phyloP scores from a whole-genome alignment of 2,888 invertebrate species.

The Geotrupes spiniger region DNA sequence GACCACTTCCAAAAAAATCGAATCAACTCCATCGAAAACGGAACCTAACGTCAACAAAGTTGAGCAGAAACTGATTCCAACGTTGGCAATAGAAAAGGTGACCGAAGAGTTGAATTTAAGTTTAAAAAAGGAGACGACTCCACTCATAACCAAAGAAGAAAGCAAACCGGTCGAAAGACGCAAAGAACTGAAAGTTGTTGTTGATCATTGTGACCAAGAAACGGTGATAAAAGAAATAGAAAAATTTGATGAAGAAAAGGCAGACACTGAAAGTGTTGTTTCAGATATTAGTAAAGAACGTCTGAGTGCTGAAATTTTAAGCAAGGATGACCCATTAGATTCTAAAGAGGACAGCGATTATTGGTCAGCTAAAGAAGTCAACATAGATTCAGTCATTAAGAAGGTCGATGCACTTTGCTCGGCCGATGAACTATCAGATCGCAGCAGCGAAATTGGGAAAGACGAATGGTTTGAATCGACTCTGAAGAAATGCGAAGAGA shows the following conservation, averaged over 20 bases:
- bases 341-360: constrained; percentile 69
- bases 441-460: constrained; percentile 34
- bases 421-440: constrained; percentile 49
- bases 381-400: constrained; percentile 79
- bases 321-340: constrained; percentile 53
- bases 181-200: constrained; percentile 34
- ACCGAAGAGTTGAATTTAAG: constrained; percentile 43
- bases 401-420: constrained; percentile 69
- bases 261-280: constrained; percentile 43
- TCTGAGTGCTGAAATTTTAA: constrained; percentile 41
- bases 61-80: constrained; percentile 18
- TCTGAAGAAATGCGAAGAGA: constrained; percentile 14
- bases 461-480: constrained; percentile 21
- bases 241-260: constrained; percentile 44
- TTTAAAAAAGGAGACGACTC: constrained; percentile 34
- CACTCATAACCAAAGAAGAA: constrained; percentile 26
- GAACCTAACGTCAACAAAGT: constrained; percentile 29
- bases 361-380: constrained; percentile 77
- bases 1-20: neutral
- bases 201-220: constrained; percentile 32
- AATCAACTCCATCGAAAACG: constrained; percentile 7
- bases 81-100: constrained; percentile 39
- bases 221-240: constrained; percentile 43
- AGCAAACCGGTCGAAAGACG: constrained; percentile 32
- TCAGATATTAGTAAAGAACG: constrained; percentile 45